Base-by-base conservation (phyloP, 2,113 vertebrate species). In the Crotalus tigris region DNA sequence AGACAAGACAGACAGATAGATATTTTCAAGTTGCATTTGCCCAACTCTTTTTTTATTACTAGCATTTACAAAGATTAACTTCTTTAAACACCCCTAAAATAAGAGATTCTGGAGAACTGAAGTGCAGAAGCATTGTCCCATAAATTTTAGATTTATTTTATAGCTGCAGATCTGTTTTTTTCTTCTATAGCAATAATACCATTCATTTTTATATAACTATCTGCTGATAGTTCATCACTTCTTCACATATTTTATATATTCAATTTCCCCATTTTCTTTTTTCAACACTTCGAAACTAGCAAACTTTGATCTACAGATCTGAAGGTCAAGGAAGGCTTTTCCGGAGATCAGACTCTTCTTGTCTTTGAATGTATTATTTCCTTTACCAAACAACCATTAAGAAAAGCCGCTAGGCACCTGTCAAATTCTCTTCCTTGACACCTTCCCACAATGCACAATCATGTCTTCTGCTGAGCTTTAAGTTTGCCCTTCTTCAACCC, bases 291-390 rank as follows among this genome's bases (percentile, higher is more conserved):
- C 46, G 49, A 93, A 94, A 94, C 94, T 59, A 96, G 91, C 90
- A 92, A 94, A 94, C 89, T 91, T 92, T 93, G 85, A 92, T 29
- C 49, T 53, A 51, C 2, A 29, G 26, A 29, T 5, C 46, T 44
- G 3, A 44, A 87, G 21, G 26, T 29, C 19, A 87, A 75, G n/a
- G 96, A 95, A 93, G 92, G 94, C 95, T 93, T 95, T 96, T 97
- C 92, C 91, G 92, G 94, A 96, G 92, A 95, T 96, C 91, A 95
- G 90, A 88, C 55, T 88, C 96, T 95, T 94, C 92, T 96, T 96
- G 90, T 91, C 96, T 95, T 51, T 51, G 26, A 59, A 69, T 19
- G 39, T 33, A n/a, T 57, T 33, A 29, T 33, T 55, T 39, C n/a
- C 29, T 55, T 9, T 33, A 57, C 17, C n/a, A 15, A 69, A 69